Conservation (phyloP, 2,113 vertebrate genomes). For the Apodemus sylvaticus region DNA sequence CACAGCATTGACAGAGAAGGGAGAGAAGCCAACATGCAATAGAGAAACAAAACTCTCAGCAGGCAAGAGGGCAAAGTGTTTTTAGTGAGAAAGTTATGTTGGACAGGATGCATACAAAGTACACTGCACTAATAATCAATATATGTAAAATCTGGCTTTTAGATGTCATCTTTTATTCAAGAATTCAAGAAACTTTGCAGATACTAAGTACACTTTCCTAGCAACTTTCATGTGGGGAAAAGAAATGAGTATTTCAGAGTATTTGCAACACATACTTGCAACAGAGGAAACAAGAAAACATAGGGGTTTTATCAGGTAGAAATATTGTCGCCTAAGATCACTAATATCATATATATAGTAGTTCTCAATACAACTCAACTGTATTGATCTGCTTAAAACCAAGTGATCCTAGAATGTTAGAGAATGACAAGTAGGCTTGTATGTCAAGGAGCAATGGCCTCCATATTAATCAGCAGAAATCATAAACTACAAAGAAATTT, state of each 20-base stretch:
- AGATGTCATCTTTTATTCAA: constrained; percentile 58
- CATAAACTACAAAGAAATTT: background rate
- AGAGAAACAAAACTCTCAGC: constrained; percentile 76
- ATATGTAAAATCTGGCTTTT: constrained; percentile 73
- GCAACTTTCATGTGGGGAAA: constrained; percentile 1
- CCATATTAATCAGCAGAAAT: background rate
- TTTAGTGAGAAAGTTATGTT: constrained; percentile 74
- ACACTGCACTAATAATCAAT: constrained; percentile 48
- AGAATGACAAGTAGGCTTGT: background rate
- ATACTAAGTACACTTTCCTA: background rate
- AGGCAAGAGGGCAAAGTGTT: constrained; percentile 71
- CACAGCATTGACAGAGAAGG: constrained; percentile 72
- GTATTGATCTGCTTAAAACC: background rate
- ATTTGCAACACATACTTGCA: background rate
- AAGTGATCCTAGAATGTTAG: background rate
- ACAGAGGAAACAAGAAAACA: constrained; percentile 4
- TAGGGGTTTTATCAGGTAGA: constrained; percentile 34
- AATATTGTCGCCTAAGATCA: background rate
- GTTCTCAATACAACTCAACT: background rate
- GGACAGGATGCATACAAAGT: constrained; percentile 64
- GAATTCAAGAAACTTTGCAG: constrained; percentile 51
- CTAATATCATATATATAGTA: constrained; percentile 12
- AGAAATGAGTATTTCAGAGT: constrained; percentile 27
- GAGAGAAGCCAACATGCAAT: constrained; percentile 69
- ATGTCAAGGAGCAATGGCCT: background rate